Evolutionary conservation across 2,797 vertebrate species (phyloP), one percentile per base, ranked within the genome.

Genomic region (Distichodus sexfasciatus): DNA sequence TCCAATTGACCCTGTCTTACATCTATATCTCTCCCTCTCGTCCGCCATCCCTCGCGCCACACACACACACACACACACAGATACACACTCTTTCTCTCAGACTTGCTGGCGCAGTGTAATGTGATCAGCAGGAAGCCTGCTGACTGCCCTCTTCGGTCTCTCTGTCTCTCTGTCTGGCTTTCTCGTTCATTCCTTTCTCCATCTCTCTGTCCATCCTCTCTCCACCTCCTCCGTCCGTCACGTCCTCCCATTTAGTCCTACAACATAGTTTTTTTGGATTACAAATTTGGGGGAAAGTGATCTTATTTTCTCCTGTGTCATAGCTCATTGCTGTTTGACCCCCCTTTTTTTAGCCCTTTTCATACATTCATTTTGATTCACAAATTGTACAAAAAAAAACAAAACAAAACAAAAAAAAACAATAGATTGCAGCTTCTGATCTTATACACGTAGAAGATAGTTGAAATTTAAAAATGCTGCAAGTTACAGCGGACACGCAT

Each of bases 81-180:
- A n/a, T n/a, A n/a, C n/a, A n/a, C n/a, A n/a, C n/a, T n/a, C n/a
- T n/a, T 44, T 24, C n/a, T 51, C 47, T 43, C 14, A 53, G 50
- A 77, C 77, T 80, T 87, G 87, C 89, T 90, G 86, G 80, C 86
- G 88, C 87, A 79, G 88, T 90, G 86, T 83, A 69, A 69, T 69
- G 35, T 59, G 66, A 69, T 59, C 36, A 38, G 10, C 26, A 9
- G 10, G 31, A 6, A 86, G 77, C 79, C 75, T 73, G 84, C 86
- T 84, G 84, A 81, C 85, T 62, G 83, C 76, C 71, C 78, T 80
- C 78, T 67, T 81, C 83, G 77, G 75, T 78, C 81, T 28, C 40
- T 35, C 38, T 24, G 9, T 47, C 48, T 19, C 14, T 31, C 26
- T 51, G 41, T 44, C 21, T 14, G 41, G 63, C 65, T 28, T 15